Base-by-base conservation (phyloP, 1,140 invertebrate genomes). In the Campodea augens region DNA sequence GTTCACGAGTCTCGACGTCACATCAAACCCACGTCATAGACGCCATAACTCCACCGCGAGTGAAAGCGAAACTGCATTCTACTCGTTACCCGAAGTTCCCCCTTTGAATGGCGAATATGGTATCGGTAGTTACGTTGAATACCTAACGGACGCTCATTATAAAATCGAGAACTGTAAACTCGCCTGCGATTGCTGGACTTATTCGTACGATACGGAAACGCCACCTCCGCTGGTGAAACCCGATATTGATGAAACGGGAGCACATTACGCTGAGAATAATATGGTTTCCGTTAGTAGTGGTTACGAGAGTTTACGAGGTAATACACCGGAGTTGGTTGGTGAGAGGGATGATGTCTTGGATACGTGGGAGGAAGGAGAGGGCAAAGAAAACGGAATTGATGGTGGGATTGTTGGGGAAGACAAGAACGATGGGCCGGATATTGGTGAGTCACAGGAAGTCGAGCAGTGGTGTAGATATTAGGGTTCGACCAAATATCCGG, bases 111-210 rank as follows among this genome's bases (percentile, higher is more conserved):
- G n/a, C n/a, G n/a, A n/a, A n/a, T n/a, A n/a, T n/a, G n/a, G n/a
- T n/a, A n/a, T n/a, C n/a, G n/a, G n/a, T n/a, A n/a, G n/a, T n/a
- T n/a, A n/a, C n/a, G n/a, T n/a, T n/a, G n/a, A n/a, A n/a, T n/a
- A n/a, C n/a, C 64, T 93, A 13, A 75, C 75, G 53, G 84, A 89
- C 56, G 85, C 87, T 1, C 67, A 78, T 46, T 70, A 73, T 51
- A 76, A 77, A 57, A 81, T 93, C 25, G 66, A 70, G 20, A 65
- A 72, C 5, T 81, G 82, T 60, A 69, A 72, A 38, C 61, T 71
- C 12, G 81, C 82, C 0, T 89, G 83, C 54, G 56, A 60, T 0
- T 66, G 66, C 40, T 95, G 90, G 90, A 77, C 70, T 5, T 76
- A 73, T 45, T 69, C 65, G 18, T 90, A 88, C 54, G 73, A 83